A percentile compares a stretch with the other conserved stretches of the same genome.
Evolutionary conservation across 2,888 invertebrate species (phyloP).

Genomic region (Patella ulyssiponensis): DNA sequence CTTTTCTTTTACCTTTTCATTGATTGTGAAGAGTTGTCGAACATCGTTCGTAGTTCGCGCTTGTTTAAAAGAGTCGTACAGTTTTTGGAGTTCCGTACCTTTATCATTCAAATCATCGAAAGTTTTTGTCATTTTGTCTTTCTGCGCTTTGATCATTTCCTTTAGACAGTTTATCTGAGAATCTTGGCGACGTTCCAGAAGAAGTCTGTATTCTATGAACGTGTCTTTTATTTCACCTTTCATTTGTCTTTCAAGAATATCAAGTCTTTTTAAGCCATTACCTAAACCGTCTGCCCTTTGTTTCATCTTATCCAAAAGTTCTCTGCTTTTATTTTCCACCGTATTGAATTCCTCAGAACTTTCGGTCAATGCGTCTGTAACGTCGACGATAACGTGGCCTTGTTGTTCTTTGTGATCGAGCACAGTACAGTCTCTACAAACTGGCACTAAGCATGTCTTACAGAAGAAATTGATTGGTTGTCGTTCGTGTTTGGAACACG

Average conservation of each 20-base stretch:
- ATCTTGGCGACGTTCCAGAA: slow-evolving; percentile 61
- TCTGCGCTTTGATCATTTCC: slow-evolving; percentile 58
- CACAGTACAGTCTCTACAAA: slow-evolving; percentile 65
- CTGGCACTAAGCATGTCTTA: slow-evolving; percentile 57
- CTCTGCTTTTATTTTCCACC: slow-evolving; percentile 51
- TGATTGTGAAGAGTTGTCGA: slow-evolving; percentile 56
- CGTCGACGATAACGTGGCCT: slow-evolving; percentile 60
- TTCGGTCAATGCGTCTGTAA: slow-evolving; percentile 56
- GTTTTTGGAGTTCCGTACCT: slow-evolving; percentile 58
- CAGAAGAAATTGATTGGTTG: slow-evolving; percentile 66
- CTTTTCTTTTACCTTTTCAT: slow-evolving; percentile 55
- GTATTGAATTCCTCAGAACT: slow-evolving; percentile 58
- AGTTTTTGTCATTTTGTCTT: slow-evolving; percentile 53
- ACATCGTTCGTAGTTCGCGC: slow-evolving; percentile 57
- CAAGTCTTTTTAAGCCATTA: slow-evolving; percentile 63
- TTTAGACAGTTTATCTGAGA: slow-evolving; percentile 53
- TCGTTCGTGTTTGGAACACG: slow-evolving; percentile 61
- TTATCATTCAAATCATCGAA: slow-evolving; percentile 59
- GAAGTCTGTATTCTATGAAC: slow-evolving; percentile 63
- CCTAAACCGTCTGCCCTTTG: slow-evolving; percentile 55
- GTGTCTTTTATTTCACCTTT: slow-evolving; percentile 60
- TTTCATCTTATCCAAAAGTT: slow-evolving; percentile 57
- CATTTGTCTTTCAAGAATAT: slow-evolving; percentile 59
- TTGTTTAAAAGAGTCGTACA: slow-evolving; percentile 55
- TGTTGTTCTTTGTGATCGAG: slow-evolving; percentile 63